These are phyloP conservation scores for Nycticorax nycticorax DNA, from an alignment of 2,113 vertebrate genomes.

Conservation along the genomic window DNA sequence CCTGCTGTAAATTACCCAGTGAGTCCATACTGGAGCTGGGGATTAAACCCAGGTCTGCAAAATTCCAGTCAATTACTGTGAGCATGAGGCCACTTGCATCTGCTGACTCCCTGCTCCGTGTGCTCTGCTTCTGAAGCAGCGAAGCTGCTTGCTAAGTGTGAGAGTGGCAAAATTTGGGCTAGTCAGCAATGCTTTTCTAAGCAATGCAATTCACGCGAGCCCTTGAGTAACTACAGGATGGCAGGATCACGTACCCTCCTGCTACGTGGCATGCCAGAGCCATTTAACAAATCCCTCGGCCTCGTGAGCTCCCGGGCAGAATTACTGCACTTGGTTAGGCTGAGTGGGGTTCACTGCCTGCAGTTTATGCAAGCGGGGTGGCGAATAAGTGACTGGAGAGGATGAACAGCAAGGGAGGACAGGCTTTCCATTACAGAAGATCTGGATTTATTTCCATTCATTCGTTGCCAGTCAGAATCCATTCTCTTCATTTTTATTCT, in stretches of 20 bases:
- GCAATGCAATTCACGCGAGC: background rate
- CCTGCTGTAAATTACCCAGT: background rate
- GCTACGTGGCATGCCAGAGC: background rate
- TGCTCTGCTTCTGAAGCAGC: background rate
- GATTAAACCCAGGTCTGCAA: background rate
- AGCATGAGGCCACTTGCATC: background rate
- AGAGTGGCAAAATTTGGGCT: background rate
- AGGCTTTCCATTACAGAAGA: background rate
- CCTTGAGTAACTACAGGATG: background rate
- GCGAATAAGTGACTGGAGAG: background rate
- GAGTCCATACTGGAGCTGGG: background rate
- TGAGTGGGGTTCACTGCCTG: background rate
- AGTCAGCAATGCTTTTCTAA: background rate
- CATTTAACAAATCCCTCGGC: background rate
- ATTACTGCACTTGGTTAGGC: background rate
- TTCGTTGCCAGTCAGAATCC: slow-evolving; percentile 39
- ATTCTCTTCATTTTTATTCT: slow-evolving; percentile 44
- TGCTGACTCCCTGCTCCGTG: background rate
- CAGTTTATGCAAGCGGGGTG: background rate
- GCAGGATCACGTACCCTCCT: background rate
- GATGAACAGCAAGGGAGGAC: background rate
- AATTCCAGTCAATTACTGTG: background rate
- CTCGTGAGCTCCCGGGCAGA: rapidly evolving
- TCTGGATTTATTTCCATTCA: slow-evolving; percentile 18
- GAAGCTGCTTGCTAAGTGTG: background rate